Conservation (phyloP, 2,113 vertebrate species). For the Scortum barcoo region DNA sequence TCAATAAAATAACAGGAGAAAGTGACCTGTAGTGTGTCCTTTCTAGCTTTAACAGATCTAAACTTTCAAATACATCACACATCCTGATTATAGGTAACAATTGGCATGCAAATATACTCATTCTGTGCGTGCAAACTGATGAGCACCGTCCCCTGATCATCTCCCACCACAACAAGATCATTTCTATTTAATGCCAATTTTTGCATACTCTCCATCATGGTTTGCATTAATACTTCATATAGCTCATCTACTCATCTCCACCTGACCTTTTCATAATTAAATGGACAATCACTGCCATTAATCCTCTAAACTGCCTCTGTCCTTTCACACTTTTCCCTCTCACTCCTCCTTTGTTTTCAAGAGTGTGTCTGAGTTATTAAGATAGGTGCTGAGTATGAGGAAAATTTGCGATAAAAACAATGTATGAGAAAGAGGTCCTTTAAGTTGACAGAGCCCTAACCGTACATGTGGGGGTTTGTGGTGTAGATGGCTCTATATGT, state of each 20-base stretch:
- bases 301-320: constrained; percentile 28
- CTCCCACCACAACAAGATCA: constrained; percentile 16
- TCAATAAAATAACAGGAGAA: not conserved
- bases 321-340: constrained; percentile 38
- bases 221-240: constrained; percentile 43
- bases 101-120: not conserved
- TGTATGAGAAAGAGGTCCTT: not conserved
- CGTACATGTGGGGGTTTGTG: not conserved
- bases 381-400: not conserved
- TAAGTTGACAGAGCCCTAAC: not conserved
- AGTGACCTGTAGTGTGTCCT: not conserved
- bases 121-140: not conserved
- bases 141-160: not conserved
- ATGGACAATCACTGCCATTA: constrained; percentile 36
- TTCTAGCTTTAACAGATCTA: not conserved
- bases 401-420: constrained; percentile 24
- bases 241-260: constrained; percentile 36
- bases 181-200: constrained; percentile 53
- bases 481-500: not conserved
- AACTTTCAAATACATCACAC: not conserved
- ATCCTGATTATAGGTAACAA: not conserved
- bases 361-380: not conserved
- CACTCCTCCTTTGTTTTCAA: constrained; percentile 11
- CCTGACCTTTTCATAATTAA: constrained; percentile 67
- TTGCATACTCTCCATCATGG: constrained; percentile 46